Percentiles rank a stretch among this genome's conserved stretches.
phyloP scores from a whole-genome alignment of 35 echinoderm and acorn worm genomes.

The Ptychodera flava region DNA sequence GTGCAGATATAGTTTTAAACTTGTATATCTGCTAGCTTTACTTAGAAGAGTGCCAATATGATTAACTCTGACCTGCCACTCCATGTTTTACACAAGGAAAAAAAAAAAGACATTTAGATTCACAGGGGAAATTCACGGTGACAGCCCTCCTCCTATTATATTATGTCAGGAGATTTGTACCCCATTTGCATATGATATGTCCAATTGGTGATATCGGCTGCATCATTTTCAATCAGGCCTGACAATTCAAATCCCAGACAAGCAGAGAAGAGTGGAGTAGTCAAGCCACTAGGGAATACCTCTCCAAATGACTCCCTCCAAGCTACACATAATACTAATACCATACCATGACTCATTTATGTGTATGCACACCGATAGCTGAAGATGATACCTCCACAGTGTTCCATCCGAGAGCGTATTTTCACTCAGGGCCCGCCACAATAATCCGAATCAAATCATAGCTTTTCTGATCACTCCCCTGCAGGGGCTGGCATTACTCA shows the following conservation, averaged over 20 bases:
- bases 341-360: background rate
- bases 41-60: background rate
- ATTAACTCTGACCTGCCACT: background rate
- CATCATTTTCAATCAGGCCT: background rate
- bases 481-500: background rate
- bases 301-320: background rate
- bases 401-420: background rate
- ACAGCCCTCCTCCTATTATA: background rate
- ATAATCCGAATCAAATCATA: background rate
- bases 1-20: background rate
- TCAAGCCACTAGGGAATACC: background rate
- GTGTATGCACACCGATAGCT: background rate
- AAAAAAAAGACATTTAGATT: constrained; percentile 2
- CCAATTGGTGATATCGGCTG: background rate
- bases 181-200: constrained; percentile 1
- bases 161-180: background rate
- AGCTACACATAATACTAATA: constrained; percentile 2
- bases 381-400: background rate
- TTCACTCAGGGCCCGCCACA: background rate
- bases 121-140: background rate
- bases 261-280: background rate
- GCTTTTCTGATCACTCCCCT: background rate
- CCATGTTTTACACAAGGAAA: background rate
- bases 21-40: background rate
- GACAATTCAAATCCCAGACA: background rate